Evolutionary conservation across 1,140 invertebrate genomes (phyloP), one percentile per base, ranked within the genome.

Genomic region (Drosophila ercepeae): DNA sequence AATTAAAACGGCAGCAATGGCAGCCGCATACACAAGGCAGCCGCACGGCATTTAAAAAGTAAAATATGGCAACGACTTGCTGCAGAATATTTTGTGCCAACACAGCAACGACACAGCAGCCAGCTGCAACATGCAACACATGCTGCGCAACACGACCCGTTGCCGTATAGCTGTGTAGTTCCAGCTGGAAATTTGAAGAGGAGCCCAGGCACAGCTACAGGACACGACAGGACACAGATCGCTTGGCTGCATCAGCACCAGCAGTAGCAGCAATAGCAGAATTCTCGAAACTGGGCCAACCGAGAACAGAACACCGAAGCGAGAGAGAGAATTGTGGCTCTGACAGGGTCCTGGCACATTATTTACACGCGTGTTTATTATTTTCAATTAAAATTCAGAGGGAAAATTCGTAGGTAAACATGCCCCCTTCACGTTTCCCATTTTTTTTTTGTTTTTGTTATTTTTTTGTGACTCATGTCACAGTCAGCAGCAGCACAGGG

Each of bases 321-420:
- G n/a, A 21, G 61, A 48, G 50, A 49, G 9, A 53, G 46, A 34
- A 21, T 49, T 64, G 53, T 78, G 74, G 34, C 27, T 55, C 53
- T 86, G 76, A 70, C 63, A 70, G 61, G 70, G 61, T 59, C 79
- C 67, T 58, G 59, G 54, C 76, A 75, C 81, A 84, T 84, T 84
- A 84, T 81, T 86, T 81, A 84, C 81, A 84, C 67, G 81, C 81
- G 81, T 84, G 81, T 84, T 84, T 84, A 86, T 84, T 84, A 86
- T 84, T 84, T 86, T 84, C 81, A 84, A 84, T 84, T 84, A 84
- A 84, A 84, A 73, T 79, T 61, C 75, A 86, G 49, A 58, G 45
- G 53, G 67, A 45, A 68, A 64, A 68, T 86, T 86, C 61, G 67
- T 76, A 84, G 81, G 73, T 81, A 84, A 84, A 76, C 73, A 76